phyloP scores from a whole-genome alignment of 2,113 vertebrate genomes.

The Megaceryle maxima region DNA sequence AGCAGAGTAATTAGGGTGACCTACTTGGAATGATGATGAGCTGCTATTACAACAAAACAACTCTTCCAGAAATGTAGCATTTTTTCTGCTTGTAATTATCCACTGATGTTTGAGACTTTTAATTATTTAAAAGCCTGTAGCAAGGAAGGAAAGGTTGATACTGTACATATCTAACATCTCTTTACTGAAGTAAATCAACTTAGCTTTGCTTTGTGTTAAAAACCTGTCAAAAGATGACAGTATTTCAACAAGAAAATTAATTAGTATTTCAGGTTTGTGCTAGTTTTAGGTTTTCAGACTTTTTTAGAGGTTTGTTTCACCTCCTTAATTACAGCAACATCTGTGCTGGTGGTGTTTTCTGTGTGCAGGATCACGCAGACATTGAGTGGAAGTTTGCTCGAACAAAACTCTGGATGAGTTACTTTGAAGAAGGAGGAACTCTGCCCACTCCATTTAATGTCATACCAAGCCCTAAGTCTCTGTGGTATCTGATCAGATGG shows the following conservation, averaged over 20 bases:
- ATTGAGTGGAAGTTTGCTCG: conserved; percentile 99
- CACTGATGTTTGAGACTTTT: background rate
- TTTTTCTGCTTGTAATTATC: background rate
- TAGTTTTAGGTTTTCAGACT: background rate
- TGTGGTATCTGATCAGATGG: conserved; percentile 90
- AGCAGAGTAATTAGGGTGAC: background rate
- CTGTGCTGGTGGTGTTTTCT: conserved; percentile 21
- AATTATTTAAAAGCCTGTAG: background rate
- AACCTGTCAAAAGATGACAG: background rate
- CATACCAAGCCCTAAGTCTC: conserved; percentile 93
- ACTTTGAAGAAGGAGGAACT: conserved; percentile 98
- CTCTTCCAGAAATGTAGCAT: background rate
- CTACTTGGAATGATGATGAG: background rate
- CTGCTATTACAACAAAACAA: background rate
- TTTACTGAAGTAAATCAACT: background rate
- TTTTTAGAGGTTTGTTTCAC: background rate
- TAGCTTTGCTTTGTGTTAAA: background rate
- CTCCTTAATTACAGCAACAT: background rate
- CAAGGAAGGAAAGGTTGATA: background rate
- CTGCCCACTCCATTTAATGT: conserved; percentile 97
- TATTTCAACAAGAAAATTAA: conserved; percentile 12
- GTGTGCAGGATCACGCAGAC: conserved; percentile 92
- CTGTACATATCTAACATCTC: background rate
- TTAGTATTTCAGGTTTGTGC: background rate
- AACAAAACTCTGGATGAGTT: conserved; percentile 99